phyloP scores from a whole-genome alignment of 1,140 invertebrate species.

The Cydia strobilella region DNA sequence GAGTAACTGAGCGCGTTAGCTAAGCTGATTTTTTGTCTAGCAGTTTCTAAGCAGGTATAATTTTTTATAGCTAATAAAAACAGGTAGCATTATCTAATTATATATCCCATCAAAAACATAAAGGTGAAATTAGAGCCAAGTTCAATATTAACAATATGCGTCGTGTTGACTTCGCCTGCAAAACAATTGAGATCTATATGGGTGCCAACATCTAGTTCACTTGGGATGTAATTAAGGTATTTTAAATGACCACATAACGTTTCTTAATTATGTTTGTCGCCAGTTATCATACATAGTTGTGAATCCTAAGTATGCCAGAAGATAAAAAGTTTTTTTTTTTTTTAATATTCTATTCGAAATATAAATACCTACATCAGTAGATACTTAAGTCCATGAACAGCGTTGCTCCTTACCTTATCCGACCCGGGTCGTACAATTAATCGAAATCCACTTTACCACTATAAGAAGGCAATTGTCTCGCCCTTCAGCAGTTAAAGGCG shows the following conservation, averaged over 20 bases:
- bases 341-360: not conserved
- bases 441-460: not conserved
- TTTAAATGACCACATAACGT: no score
- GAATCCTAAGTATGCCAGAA: no score
- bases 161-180: no score
- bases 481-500: conserved; percentile 18
- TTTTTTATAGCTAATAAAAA: not conserved
- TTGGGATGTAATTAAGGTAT: no score
- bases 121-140: no score
- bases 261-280: no score
- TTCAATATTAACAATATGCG: no score
- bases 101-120: no score
- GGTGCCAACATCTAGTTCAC: no score
- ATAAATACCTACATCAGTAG: not conserved
- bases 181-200: no score
- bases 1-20: not conserved
- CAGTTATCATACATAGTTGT: no score
- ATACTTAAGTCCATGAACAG: not conserved
- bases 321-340: no score
- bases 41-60: not conserved
- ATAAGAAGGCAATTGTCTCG: conserved; percentile 12
- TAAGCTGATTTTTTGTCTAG: not conserved
- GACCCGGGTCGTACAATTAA: not conserved
- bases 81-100: not conserved
- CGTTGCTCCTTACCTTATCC: not conserved